phyloP scores from a whole-genome alignment of 2,113 vertebrate genomes.

The Camelus dromedarius region DNA sequence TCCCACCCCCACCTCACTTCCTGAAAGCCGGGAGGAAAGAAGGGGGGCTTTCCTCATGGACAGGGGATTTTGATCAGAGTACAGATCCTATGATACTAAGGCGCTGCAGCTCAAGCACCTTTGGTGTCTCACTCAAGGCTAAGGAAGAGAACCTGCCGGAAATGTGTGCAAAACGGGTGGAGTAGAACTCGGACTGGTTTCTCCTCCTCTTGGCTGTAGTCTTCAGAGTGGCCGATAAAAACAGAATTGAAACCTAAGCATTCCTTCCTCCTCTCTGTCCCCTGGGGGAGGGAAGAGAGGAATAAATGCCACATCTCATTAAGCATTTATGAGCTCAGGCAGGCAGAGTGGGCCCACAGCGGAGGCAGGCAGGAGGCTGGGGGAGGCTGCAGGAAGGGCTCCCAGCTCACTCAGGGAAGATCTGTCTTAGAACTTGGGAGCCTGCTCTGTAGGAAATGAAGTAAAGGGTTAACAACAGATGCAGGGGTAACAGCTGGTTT shows the following conservation, averaged over 20 bases:
- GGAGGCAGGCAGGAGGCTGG: not conserved
- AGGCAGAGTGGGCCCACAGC: not conserved
- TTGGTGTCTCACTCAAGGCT: not conserved
- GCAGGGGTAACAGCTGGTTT: slow-evolving; percentile 45
- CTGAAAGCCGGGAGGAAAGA: not conserved
- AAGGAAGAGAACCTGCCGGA: not conserved
- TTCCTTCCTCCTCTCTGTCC: slow-evolving; percentile 32
- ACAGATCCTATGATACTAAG: not conserved
- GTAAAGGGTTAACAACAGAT: not conserved
- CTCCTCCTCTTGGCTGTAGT: not conserved
- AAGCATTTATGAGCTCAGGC: not conserved
- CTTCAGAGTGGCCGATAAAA: not conserved
- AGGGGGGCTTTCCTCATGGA: not conserved
- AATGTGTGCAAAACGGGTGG: not conserved
- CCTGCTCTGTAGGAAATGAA: not conserved
- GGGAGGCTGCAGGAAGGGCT: not conserved
- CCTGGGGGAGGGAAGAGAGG: not conserved
- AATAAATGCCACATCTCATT: not conserved
- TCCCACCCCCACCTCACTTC: not conserved
- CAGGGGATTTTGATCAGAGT: not conserved
- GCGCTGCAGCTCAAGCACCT: not conserved
- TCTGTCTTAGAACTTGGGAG: not conserved
- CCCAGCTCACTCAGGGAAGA: not conserved
- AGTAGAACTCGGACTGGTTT: not conserved
- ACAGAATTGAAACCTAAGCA: slow-evolving; percentile 19